Percentiles rank a stretch among this genome's conserved stretches.
Evolutionary conservation across 2,888 invertebrate species (phyloP).

Genomic region (Aspidiotus rigidus): DNA sequence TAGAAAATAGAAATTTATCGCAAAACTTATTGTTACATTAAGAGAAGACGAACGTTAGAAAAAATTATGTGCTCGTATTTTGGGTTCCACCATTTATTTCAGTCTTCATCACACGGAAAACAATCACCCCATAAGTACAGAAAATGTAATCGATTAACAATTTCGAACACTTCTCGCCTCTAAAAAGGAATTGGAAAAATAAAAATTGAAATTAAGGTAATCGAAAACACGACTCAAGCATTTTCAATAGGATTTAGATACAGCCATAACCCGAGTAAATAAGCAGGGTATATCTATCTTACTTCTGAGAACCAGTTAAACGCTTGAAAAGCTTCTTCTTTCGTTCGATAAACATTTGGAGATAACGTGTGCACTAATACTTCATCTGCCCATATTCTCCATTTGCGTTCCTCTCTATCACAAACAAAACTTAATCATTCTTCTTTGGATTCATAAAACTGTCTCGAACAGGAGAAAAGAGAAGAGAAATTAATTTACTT

Average conservation of each 20-base stretch:
- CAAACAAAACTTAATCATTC: background rate
- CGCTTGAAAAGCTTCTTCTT: constrained; percentile 74
- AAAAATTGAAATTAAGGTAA: too few species aligned
- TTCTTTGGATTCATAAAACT: too few species aligned
- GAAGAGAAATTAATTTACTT: background rate
- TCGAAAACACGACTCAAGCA: too few species aligned
- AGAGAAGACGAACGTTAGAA: too few species aligned
- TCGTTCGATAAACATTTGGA: constrained; percentile 89
- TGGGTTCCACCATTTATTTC: too few species aligned
- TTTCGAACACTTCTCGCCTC: constrained; percentile 44
- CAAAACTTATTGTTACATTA: too few species aligned
- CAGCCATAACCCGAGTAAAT: too few species aligned
- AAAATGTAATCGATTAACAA: background rate
- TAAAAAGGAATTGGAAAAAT: constrained; percentile 54
- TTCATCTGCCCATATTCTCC: constrained; percentile 92
- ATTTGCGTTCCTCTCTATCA: constrained; percentile 81
- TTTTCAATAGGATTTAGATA: too few species aligned
- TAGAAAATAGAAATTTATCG: too few species aligned
- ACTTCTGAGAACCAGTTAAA: constrained; percentile 86
- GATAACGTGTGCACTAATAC: constrained; percentile 86
- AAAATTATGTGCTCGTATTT: too few species aligned
- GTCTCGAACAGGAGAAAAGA: too few species aligned
- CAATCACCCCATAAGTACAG: background rate
- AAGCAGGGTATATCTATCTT: constrained; percentile 25
- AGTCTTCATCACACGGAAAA: too few species aligned